Percentiles rank a stretch among this genome's conserved stretches.
phyloP scores from a whole-genome alignment of 2,797 vertebrate species.

The Denticeps clupeoides region DNA sequence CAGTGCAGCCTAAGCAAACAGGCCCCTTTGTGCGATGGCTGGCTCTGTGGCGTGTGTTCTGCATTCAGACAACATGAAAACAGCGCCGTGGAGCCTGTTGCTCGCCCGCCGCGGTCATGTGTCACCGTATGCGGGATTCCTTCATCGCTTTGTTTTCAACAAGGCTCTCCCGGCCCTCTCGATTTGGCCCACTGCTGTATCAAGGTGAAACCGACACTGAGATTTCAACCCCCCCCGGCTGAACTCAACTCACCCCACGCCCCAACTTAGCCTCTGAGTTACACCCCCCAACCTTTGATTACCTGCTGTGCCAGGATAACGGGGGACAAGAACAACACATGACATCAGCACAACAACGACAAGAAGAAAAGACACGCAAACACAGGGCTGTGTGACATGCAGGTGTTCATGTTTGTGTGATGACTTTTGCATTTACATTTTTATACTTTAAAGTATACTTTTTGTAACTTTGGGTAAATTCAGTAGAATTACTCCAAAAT shows the following conservation, averaged over 20 bases:
- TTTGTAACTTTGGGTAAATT: no score
- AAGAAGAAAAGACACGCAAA: no score
- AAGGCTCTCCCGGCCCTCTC: neutral
- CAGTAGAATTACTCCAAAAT: no score
- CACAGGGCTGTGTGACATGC: neutral
- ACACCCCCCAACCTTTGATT: neutral
- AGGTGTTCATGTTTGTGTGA: no score
- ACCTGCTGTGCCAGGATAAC: constrained; percentile 3
- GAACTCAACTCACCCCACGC: neutral
- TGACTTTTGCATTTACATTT: no score
- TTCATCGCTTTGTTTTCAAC: neutral
- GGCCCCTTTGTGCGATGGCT: neutral
- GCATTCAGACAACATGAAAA: neutral
- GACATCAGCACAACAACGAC: neutral
- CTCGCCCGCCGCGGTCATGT: neutral
- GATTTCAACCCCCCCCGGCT: neutral
- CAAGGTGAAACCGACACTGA: neutral
- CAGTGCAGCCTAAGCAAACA: constrained; percentile 23
- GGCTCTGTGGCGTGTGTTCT: neutral
- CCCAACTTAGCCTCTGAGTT: neutral
- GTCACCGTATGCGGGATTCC: neutral
- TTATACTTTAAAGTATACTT: no score
- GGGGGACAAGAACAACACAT: constrained; percentile 1
- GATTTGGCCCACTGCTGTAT: neutral
- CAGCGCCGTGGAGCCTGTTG: neutral